Evolutionary conservation across 2,797 vertebrate species (phyloP), one percentile per base, ranked within the genome.

Genomic region (Novumbra hubbsi): DNA sequence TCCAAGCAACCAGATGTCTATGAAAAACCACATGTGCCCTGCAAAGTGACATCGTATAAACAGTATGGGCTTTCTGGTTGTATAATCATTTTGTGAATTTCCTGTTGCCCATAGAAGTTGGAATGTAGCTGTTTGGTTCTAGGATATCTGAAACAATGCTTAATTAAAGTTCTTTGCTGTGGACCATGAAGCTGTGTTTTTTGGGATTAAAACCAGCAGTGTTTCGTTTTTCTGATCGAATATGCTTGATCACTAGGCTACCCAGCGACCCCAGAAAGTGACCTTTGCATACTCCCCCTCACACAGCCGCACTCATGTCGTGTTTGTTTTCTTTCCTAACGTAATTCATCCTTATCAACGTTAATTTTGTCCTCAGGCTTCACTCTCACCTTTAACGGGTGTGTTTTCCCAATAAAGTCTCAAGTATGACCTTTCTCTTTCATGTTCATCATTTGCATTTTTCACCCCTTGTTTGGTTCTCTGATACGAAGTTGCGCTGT

Each of bases 361-460:
- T 78, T 80, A 81, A 84, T 86, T 85, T 85, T 80, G 55, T 84
- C 86, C 83, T 74, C 55, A 0, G 83, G 81, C 83, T 88, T 87
- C 84, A 77, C 88, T 90, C 87, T 87, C 85, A 85, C 79, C 83
- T 75, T 72, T 30, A 78, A 34, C 50, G 52, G 70, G 81, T 64
- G 88, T 87, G 81, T 87, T 89, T 88, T 79, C 78, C 88, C 88
- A 90, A 88, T 86, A 88, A 87, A 81, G 83, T 87, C 86, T 80
- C 55, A 75, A 84, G 75, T 76, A 72, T 91, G 90, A 91, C 89
- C 89, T 91, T 86, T 90, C 83, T 85, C 75, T 88, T 86, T 85
- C 88, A 88, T 90, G 87, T 87, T 82, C 76, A 82, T 81, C 63
- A 90, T 91, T 92, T 90, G 86, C 89, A 91, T 93, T 90, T 85